A percentile compares a stretch with the other conserved stretches of the same genome.
phyloP scores from a whole-genome alignment of 2,113 vertebrate genomes.

The Rallus limicola region DNA sequence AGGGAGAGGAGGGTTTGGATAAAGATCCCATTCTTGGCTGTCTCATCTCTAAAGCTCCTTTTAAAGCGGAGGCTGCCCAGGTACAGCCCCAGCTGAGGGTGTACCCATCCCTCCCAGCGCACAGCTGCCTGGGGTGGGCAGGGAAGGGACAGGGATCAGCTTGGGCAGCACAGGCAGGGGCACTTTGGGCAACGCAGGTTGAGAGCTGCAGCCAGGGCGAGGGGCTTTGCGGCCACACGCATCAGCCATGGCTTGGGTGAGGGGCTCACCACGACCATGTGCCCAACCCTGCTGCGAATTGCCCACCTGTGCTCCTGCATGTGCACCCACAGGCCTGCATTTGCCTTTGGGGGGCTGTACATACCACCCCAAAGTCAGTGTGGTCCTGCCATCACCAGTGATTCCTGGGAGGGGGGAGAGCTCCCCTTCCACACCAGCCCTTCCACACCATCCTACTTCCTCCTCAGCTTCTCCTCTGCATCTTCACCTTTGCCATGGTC shows the following conservation, averaged over 20 bases:
- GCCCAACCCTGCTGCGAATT: background rate
- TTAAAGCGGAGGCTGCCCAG: background rate
- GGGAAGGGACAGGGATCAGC: background rate
- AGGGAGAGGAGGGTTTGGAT: slow-evolving; percentile 33
- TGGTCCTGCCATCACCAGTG: background rate
- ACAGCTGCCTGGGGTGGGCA: background rate
- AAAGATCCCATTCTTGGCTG: slow-evolving; percentile 47
- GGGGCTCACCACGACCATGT: rapidly evolving
- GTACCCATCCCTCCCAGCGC: background rate
- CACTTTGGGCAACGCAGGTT: background rate
- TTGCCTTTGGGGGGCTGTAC: background rate
- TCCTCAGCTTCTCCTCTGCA: slow-evolving; percentile 73
- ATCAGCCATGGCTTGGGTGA: background rate
- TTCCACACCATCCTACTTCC: background rate
- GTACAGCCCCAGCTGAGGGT: background rate
- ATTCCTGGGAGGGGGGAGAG: background rate
- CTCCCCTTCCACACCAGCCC: background rate
- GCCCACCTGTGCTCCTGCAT: background rate
- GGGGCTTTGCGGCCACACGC: background rate
- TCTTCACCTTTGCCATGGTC: slow-evolving; percentile 67
- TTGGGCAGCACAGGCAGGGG: rapidly evolving
- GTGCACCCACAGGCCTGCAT: background rate
- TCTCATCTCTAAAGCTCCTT: background rate
- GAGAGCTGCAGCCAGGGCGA: background rate
- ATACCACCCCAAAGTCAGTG: background rate